phyloP scores from a whole-genome alignment of 2,888 invertebrate species.

The Idaea biselata region DNA sequence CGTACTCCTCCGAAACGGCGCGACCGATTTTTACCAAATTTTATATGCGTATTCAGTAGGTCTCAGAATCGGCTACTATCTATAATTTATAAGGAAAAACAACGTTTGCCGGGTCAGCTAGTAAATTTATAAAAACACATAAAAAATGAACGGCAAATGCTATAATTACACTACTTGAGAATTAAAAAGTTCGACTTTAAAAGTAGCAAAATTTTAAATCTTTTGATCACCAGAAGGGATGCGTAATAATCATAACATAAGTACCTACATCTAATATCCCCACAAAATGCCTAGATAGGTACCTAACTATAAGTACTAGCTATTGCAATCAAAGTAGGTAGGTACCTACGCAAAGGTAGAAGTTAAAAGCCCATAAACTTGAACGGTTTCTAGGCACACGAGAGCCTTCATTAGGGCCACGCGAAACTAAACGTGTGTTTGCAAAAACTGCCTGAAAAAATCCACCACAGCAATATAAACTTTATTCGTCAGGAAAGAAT shows the following conservation, averaged over 20 bases:
- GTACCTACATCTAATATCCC: background rate
- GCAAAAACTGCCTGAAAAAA: conserved; percentile 48
- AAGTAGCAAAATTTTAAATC: background rate
- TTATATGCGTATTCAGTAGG: too few species aligned
- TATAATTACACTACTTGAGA: background rate
- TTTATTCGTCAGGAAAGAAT: conserved; percentile 19
- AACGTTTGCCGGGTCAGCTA: too few species aligned
- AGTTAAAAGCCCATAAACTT: conserved; percentile 40
- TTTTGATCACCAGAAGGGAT: background rate
- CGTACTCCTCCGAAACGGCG: too few species aligned
- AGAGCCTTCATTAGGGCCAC: conserved; percentile 65
- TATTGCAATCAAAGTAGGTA: too few species aligned
- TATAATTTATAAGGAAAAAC: too few species aligned
- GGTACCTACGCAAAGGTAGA: conserved; percentile 38
- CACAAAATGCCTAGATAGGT: background rate
- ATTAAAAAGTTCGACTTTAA: background rate
- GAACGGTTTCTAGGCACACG: conserved; percentile 42
- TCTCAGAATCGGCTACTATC: too few species aligned
- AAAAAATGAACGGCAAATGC: background rate
- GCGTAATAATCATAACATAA: background rate
- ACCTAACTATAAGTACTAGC: too few species aligned
- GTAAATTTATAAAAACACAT: too few species aligned
- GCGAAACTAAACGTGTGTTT: conserved; percentile 48
- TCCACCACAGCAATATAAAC: conserved; percentile 32
- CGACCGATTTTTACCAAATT: too few species aligned